Conservation (phyloP, 2,888 invertebrate genomes). For the Cephus spinipes region DNA sequence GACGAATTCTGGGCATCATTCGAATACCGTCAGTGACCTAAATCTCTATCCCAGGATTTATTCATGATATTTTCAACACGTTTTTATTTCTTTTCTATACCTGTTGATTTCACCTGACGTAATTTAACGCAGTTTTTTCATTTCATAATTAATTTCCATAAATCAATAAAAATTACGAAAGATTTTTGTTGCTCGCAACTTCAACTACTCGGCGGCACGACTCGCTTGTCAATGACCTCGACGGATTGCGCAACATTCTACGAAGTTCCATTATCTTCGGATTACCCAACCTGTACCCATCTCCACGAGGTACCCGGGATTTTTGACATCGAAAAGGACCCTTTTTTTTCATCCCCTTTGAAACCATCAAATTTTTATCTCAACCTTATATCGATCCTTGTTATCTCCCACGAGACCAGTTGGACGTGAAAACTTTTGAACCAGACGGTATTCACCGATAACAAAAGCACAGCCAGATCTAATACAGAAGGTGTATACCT, state of each 20-base stretch:
- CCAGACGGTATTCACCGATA: background rate
- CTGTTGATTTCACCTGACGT: background rate
- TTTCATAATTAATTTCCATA: background rate
- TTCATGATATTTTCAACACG: too few species aligned
- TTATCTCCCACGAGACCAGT: background rate
- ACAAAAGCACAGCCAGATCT: background rate
- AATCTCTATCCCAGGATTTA: too few species aligned
- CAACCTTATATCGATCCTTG: background rate
- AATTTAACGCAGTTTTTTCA: background rate
- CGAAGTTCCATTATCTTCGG: background rate
- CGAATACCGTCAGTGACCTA: background rate
- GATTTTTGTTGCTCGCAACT: background rate
- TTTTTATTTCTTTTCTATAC: background rate
- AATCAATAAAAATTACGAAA: background rate
- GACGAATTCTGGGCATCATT: background rate
- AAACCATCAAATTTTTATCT: background rate
- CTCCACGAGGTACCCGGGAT: background rate
- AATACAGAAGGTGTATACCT: background rate
- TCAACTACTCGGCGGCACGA: background rate
- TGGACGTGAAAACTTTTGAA: background rate
- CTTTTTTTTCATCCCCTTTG: background rate
- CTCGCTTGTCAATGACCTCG: background rate
- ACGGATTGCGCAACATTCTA: background rate
- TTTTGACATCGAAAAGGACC: background rate
- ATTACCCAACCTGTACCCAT: background rate